phyloP scores from a whole-genome alignment of 2,113 vertebrate species.

The Solea solea region DNA sequence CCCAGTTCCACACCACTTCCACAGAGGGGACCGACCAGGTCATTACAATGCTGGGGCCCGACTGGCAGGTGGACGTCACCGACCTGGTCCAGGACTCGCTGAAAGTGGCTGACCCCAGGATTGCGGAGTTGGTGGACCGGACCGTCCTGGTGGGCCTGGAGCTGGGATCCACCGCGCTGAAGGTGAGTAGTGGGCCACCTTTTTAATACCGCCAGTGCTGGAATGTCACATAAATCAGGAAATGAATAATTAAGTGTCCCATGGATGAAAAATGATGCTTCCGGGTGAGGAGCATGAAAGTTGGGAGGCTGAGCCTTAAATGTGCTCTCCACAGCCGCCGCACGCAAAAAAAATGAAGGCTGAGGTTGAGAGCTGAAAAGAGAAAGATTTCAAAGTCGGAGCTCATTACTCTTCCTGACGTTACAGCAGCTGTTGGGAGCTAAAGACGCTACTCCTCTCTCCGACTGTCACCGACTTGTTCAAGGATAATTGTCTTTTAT shows the following conservation, averaged over 20 bases:
- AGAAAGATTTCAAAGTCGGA: slow-evolving; percentile 10
- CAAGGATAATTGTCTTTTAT: neutral
- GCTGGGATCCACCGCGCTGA: slow-evolving; percentile 89
- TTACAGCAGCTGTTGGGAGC: neutral
- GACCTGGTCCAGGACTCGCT: slow-evolving; percentile 96
- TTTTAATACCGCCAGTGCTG: neutral
- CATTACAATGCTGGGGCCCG: slow-evolving; percentile 96
- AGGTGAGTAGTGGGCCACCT: slow-evolving; percentile 80
- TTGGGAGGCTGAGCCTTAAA: neutral
- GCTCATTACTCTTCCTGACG: slow-evolving; percentile 23
- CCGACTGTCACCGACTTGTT: neutral
- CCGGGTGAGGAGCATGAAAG: slow-evolving; percentile 3
- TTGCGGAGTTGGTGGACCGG: slow-evolving; percentile 93
- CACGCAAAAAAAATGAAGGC: neutral
- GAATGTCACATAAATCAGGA: slow-evolving; percentile 8
- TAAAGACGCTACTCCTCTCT: neutral
- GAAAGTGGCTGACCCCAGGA: slow-evolving; percentile 88
- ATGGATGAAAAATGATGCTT: slow-evolving; percentile 11
- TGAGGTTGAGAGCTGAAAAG: slow-evolving; percentile 2
- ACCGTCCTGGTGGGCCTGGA: slow-evolving; percentile 91
- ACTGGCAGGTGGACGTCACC: slow-evolving; percentile 98
- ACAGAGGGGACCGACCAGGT: slow-evolving; percentile 93
- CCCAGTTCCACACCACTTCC: slow-evolving; percentile 96
- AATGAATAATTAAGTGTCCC: neutral
- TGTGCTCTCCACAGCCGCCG: neutral